These are phyloP conservation scores for Carassius auratus DNA, from an alignment of 2,113 vertebrate species.

Conservation along the genomic window DNA sequence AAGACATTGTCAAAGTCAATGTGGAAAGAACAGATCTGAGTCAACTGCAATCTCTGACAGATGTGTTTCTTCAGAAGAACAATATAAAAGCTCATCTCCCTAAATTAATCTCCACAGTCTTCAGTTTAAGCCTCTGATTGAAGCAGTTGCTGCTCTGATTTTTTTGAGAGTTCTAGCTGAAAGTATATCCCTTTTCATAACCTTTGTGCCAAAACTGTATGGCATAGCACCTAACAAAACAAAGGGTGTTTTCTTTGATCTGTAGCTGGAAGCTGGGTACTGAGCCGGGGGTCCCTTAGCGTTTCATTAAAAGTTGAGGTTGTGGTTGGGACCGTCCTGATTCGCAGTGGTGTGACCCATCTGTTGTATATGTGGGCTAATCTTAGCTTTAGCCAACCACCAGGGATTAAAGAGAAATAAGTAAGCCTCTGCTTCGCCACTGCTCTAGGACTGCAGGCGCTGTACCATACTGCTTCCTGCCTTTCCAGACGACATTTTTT, in stretches of 20 bases:
- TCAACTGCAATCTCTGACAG: not conserved
- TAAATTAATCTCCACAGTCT: not conserved
- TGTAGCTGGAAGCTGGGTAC: slow-evolving; percentile 14
- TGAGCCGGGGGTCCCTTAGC: slow-evolving; percentile 13
- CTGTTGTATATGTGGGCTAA: slow-evolving; percentile 71
- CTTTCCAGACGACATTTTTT: slow-evolving; percentile 22
- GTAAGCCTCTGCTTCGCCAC: slow-evolving; percentile 55
- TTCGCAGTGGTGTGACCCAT: slow-evolving; percentile 44
- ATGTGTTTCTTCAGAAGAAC: slow-evolving; percentile 22
- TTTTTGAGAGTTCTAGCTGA: not conserved
- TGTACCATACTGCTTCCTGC: not conserved
- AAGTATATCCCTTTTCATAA: not conserved
- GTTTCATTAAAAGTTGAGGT: slow-evolving; percentile 41
- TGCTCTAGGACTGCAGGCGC: slow-evolving; percentile 15
- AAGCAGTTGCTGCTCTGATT: not conserved
- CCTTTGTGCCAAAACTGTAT: not conserved
- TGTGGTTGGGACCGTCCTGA: slow-evolving; percentile 32
- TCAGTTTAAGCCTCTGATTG: not conserved
- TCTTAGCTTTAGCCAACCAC: slow-evolving; percentile 71
- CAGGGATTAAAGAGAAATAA: slow-evolving; percentile 69
- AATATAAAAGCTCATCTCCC: not conserved
- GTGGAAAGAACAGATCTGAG: not conserved
- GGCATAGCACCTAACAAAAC: slow-evolving; percentile 26
- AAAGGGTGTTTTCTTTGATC: slow-evolving; percentile 15
- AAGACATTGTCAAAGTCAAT: not conserved